Percentiles rank a stretch among this genome's conserved stretches.
Conservation (phyloP, 2,113 vertebrate species). For the Paraplagusia blochii region DNA sequence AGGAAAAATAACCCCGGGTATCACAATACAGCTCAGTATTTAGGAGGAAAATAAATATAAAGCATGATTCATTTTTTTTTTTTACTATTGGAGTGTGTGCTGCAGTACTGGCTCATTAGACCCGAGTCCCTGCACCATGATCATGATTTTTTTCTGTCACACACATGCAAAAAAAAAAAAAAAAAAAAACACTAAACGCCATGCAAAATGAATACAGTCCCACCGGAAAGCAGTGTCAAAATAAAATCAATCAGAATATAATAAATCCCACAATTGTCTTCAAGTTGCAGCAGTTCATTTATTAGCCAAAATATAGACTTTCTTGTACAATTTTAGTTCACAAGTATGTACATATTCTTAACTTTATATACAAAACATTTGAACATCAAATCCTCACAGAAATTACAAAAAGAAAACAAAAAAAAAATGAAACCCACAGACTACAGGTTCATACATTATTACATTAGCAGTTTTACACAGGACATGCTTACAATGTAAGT, state of each 20-base stretch:
- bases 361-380: constrained; percentile 94
- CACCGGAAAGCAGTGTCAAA: constrained; percentile 51
- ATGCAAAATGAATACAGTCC: constrained; percentile 27
- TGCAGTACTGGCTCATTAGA: constrained; percentile 68
- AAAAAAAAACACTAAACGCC: neutral
- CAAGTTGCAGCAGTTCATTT: constrained; percentile 99
- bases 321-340: constrained; percentile 99
- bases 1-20: constrained; percentile 47
- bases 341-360: constrained; percentile 98
- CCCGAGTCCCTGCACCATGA: constrained; percentile 63
- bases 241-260: too few species aligned
- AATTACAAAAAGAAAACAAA: constrained; percentile 75
- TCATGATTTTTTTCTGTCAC: constrained; percentile 63
- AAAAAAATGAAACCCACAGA: constrained; percentile 75
- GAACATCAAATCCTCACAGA: constrained; percentile 87
- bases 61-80: constrained; percentile 68
- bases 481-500: constrained; percentile 97
- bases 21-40: constrained; percentile 39
- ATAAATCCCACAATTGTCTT: constrained; percentile 42
- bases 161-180: neutral
- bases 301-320: constrained; percentile 99
- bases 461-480: constrained; percentile 92
- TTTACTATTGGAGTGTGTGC: constrained; percentile 72
- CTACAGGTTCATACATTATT: constrained; percentile 85
- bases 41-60: constrained; percentile 52